Percentiles rank a stretch among this genome's conserved stretches.
Evolutionary conservation across 2,888 invertebrate species (phyloP).

Genomic region (Malacosoma neustria): DNA sequence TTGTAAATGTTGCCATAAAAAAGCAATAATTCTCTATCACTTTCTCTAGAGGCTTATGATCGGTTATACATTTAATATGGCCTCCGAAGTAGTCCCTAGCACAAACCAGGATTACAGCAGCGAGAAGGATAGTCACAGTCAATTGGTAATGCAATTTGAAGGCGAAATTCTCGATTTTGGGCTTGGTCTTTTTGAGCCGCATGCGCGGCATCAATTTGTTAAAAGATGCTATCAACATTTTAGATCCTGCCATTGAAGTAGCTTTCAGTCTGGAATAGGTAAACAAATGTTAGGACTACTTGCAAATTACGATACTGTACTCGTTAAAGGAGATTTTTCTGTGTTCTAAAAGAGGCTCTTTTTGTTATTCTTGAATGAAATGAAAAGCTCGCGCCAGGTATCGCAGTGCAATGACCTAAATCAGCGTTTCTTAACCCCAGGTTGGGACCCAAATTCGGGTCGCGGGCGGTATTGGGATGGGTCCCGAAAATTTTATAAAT

Average conservation of each 20-base stretch:
- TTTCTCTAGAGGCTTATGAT: conserved; percentile 76
- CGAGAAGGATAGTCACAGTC: conserved; percentile 85
- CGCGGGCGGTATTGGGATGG: too few species aligned
- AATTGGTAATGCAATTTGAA: conserved; percentile 91
- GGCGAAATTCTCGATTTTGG: conserved; percentile 81
- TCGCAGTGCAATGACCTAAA: too few species aligned
- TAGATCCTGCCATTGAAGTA: conserved; percentile 14
- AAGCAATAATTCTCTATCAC: conserved; percentile 93
- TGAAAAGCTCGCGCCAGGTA: too few species aligned
- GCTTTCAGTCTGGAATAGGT: neutral
- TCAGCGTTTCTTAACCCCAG: too few species aligned
- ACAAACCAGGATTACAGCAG: conserved; percentile 85
- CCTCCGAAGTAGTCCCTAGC: conserved; percentile 93
- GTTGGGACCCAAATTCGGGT: too few species aligned
- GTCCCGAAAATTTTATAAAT: too few species aligned
- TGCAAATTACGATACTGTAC: too few species aligned
- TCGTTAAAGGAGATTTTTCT: too few species aligned
- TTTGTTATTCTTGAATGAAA: too few species aligned
- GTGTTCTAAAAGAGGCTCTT: too few species aligned
- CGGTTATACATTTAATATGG: conserved; percentile 90
- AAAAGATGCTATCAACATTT: conserved; percentile 76
- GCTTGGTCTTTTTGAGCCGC: conserved; percentile 73
- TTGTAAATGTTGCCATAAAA: conserved; percentile 86
- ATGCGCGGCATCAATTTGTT: conserved; percentile 77
- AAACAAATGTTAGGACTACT: too few species aligned